Percentiles rank a stretch among this genome's conserved stretches.
Evolutionary conservation across 2,888 invertebrate genomes (phyloP).

Genomic region (Gibbula magus): DNA sequence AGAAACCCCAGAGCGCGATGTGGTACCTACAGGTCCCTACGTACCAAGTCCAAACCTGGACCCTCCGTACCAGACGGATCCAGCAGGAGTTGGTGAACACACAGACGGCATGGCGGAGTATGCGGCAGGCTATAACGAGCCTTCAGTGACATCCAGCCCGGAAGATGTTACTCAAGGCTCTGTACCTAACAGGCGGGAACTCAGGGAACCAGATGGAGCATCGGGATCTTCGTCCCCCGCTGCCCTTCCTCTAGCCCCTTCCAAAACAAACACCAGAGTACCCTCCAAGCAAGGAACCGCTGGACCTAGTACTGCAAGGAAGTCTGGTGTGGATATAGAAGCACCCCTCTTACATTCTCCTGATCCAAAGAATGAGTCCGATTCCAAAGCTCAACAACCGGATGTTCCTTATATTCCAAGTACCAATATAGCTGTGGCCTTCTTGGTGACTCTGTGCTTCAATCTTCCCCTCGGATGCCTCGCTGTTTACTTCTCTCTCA

Average conservation of each 20-base stretch:
- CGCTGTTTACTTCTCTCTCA: conserved; percentile 52
- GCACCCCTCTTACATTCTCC: neutral
- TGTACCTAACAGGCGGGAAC: neutral
- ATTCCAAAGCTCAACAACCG: neutral
- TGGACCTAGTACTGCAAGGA: neutral
- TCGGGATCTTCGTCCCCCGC: neutral
- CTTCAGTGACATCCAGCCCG: neutral
- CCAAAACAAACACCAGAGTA: neutral
- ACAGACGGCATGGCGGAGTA: neutral
- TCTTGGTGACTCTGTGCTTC: conserved; percentile 54
- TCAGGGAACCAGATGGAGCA: neutral
- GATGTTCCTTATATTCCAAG: conserved; percentile 36
- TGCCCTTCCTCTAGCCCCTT: neutral
- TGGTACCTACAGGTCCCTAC: neutral
- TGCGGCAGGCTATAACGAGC: neutral
- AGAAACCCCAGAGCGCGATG: neutral
- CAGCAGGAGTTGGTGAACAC: neutral
- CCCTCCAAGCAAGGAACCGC: neutral
- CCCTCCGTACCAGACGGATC: too few species aligned
- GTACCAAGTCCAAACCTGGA: neutral
- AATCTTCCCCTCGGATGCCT: conserved; percentile 51
- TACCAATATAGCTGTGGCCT: conserved; percentile 53
- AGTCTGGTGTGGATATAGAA: neutral
- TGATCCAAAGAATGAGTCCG: neutral
- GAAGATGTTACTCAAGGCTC: neutral